These are phyloP conservation scores for Diprion similis DNA, from an alignment of 1,140 invertebrate species.

Conservation along the genomic window DNA sequence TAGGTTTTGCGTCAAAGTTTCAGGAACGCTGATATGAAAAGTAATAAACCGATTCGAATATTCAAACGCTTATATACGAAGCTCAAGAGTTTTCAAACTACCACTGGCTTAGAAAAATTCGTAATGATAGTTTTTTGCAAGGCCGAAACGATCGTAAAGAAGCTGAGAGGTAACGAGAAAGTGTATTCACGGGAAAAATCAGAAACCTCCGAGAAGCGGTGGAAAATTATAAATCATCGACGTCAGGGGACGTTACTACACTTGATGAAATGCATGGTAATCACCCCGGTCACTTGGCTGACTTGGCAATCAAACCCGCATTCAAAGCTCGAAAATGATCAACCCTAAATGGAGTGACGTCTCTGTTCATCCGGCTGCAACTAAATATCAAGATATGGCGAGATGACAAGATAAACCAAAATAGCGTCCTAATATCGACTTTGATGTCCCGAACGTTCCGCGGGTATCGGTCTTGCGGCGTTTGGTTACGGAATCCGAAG, in stretches of 20 bases:
- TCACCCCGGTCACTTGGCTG: neutral
- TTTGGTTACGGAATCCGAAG: neutral
- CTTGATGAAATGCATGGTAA: neutral
- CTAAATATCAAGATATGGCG: conserved; percentile 5
- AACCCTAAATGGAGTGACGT: neutral
- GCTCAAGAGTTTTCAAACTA: too few relatives aligned
- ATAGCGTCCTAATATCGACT: neutral
- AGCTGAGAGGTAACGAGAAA: too few relatives aligned
- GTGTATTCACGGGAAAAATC: too few relatives aligned
- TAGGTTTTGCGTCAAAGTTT: too few relatives aligned
- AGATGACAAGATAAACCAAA: neutral
- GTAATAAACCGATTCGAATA: neutral
- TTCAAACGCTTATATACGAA: neutral
- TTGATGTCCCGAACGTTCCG: neutral
- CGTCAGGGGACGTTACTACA: too few relatives aligned
- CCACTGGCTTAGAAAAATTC: too few relatives aligned
- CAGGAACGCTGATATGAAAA: neutral
- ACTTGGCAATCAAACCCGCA: neutral
- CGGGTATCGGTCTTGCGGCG: neutral
- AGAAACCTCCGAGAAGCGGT: too few relatives aligned
- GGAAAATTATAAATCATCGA: too few relatives aligned
- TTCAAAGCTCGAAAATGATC: neutral
- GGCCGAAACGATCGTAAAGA: too few relatives aligned
- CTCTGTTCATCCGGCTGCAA: conserved; percentile 6
- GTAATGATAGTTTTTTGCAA: too few relatives aligned